These are phyloP conservation scores for Penaeus japonicus DNA, from an alignment of 1,140 invertebrate genomes.

Conservation along the genomic window DNA sequence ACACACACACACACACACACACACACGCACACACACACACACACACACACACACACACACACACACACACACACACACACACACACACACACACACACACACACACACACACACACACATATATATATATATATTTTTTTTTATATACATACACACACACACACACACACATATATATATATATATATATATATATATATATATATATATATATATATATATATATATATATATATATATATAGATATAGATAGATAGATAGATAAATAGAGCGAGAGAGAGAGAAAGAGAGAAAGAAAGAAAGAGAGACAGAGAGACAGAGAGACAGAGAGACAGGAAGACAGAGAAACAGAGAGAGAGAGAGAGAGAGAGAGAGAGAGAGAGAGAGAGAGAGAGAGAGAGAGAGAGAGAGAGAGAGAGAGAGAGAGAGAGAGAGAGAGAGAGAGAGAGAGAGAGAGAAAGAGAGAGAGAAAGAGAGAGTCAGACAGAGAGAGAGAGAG, in stretches of 20 bases:
- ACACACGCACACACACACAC: too few relatives aligned
- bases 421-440: not conserved
- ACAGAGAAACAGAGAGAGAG: not conserved
- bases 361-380: not conserved
- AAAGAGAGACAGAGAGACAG: not conserved
- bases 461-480: not conserved
- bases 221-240: not conserved
- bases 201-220: too few relatives aligned
- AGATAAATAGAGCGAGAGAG: too few relatives aligned
- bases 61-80: too few relatives aligned
- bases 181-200: too few relatives aligned
- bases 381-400: not conserved
- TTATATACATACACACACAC: too few relatives aligned
- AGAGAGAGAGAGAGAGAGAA: conserved; percentile 8
- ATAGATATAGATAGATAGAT: not conserved
- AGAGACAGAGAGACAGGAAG: not conserved
- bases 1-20: too few relatives aligned
- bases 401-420: not conserved
- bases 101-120: too few relatives aligned
- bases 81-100: too few relatives aligned
- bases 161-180: too few relatives aligned
- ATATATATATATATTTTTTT: too few relatives aligned
- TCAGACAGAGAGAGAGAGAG: not conserved
- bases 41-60: too few relatives aligned
- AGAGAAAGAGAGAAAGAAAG: not conserved